Evolutionary conservation across 1,140 invertebrate genomes (phyloP).

Genomic region (Tetraneura akinire): DNA sequence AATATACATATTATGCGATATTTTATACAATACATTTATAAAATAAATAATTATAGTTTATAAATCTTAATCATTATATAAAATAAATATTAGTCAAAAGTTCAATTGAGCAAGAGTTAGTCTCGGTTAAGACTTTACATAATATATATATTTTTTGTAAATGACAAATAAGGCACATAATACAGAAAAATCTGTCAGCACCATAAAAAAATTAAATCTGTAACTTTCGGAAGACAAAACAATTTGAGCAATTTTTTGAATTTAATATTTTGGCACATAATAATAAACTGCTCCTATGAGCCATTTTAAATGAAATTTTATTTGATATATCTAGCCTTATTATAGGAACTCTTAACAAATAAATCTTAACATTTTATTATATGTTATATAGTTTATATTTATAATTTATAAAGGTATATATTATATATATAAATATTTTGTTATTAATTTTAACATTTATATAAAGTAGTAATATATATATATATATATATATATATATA

Average conservation of each 20-base stretch:
- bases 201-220: slow-evolving; percentile 41
- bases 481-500: too few species aligned
- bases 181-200: slow-evolving; percentile 43
- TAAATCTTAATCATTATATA: slow-evolving; percentile 21
- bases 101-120: slow-evolving; percentile 44
- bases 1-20: slow-evolving; percentile 36
- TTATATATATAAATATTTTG: background rate
- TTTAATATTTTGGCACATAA: slow-evolving; percentile 44
- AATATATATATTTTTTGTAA: background rate
- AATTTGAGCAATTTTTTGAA: slow-evolving; percentile 45
- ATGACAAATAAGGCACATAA: slow-evolving; percentile 48
- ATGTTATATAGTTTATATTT: background rate
- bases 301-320: slow-evolving; percentile 36
- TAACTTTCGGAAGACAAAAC: slow-evolving; percentile 43
- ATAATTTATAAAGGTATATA: background rate
- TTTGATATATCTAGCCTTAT: slow-evolving; percentile 48
- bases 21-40: slow-evolving; percentile 32
- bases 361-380: slow-evolving; percentile 28
- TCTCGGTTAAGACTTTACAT: background rate
- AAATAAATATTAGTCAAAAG: slow-evolving; percentile 36
- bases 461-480: slow-evolving; percentile 17
- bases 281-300: slow-evolving; percentile 17
- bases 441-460: slow-evolving; percentile 13
- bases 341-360: slow-evolving; percentile 49
- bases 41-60: slow-evolving; percentile 46